Base-by-base conservation (phyloP, 2,888 invertebrate species). In the Dynastes grantii region DNA sequence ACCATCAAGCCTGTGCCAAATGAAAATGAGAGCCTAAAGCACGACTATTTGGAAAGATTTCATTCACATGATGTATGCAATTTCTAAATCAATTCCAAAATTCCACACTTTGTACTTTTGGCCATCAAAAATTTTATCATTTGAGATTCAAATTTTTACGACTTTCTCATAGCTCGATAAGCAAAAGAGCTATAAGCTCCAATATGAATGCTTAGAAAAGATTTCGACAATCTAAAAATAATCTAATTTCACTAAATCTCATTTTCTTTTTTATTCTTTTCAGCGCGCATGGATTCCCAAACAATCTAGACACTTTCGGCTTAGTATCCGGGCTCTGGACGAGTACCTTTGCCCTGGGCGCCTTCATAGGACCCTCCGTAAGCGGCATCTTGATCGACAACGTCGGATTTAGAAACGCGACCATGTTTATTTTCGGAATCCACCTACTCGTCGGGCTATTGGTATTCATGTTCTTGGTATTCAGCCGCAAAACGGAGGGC, bases 281-380 rank as follows among this genome's bases (percentile, higher is more conserved):
- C 71, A 95, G 95, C 84, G 90, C 91, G 0, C 90, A 92, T 82
- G 95, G 95, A 1, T 93, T 96, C 82, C 94, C 95, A 0, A 96
- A 97, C 87, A 95, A 94, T 80, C 91, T 97, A 82, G 95, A 96
- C 85, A 97, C 97, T 0, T 97, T 96, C 85, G 97, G 97, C 0
- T 90, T 97, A 53, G 94, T 97, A 8, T 96, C 97, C 0, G 97
- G 97, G 0, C 90, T 97, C 84, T 97, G 97, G 94, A 97, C 97
- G 1, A 96, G 96, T 0, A 93, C 95, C 0, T 97, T 97, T 85
- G 96, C 97, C 0, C 90, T 97, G 9, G 97, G 97, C 0, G 95
- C 96, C 1, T 96, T 96, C 87, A 92, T 96, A 71, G 96, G 96
- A 0, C 96, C 96, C 0, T 94, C 95, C 0, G 90, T 95, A 1